Evolutionary conservation across 2,888 invertebrate species (phyloP), one percentile per base, ranked within the genome.

Genomic region (Gortyna flavago): DNA sequence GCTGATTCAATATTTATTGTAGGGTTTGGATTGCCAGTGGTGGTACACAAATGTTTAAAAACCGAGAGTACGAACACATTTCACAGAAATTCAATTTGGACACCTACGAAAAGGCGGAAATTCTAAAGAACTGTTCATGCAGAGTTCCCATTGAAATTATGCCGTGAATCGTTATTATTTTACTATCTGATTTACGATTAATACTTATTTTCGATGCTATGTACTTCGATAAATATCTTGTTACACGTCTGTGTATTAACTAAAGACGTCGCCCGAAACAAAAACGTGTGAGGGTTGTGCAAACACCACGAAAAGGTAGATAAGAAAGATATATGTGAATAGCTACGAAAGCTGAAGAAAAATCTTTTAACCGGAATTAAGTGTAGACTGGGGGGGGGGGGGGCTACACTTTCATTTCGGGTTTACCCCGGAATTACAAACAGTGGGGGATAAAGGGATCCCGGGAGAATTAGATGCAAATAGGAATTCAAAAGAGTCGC

Each of bases 361-460:
- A 44, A 13, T 4, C 5, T 21, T 66, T 41, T 32, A 13, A n/a
- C 3, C 2, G 35, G 35, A 35, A 35, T 35, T 0, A 35, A 35
- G 35, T 35, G 35, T 35, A 35, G 35, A 3, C 35, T 4, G 35
- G 35, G n/a, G n/a, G n/a, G n/a, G n/a, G n/a, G n/a, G n/a, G n/a
- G n/a, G 1, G 4, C 41, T 57, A 59, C 38, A 32, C 6, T 72
- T 72, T 61, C n/a, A 62, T 70, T 51, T 8, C 65, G 29, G 41
- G 13, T 54, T 83, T 41, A 69, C 44, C 68, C 25, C 11, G 29
- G 69, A 59, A 72, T 85, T 69, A 72, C 74, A 44, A 82, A 75
- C 65, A 51, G 54, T 32, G 21, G 21, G 29, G 13, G 16, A 85
- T 68, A 38, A 75, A 74, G n/a, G 51, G n/a, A 51, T 57, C 9